Base-by-base conservation (phyloP, 2,888 invertebrate species). In the Melieria picta region DNA sequence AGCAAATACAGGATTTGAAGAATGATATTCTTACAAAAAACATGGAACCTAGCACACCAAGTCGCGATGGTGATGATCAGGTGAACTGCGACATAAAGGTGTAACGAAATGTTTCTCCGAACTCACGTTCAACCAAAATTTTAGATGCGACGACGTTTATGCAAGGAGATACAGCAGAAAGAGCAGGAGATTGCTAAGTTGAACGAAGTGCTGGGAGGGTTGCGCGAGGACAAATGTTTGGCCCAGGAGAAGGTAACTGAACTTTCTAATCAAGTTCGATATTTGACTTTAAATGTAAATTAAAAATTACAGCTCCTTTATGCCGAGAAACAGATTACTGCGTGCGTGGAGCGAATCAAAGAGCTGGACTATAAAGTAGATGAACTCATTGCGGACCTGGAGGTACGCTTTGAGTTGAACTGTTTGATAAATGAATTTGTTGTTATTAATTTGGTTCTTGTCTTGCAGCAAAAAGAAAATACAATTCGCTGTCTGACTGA, bases 81-180 rank as follows among this genome's bases (percentile, higher is more conserved):
- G 78, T 79, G 69, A 70, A 60, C 64, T 50, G 50, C 11, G 9
- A 7, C 43, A 48, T 45, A 13, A 50, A 65, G 45, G n/a, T n/a
- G 11, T 57, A 61, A 45, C n/a, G 43, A 16, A 57, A 57, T n/a
- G 13, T 57, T 57, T 57, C 57, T 13, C 10, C 7, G 2, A n/a
- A n/a, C 7, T n/a, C 9, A 13, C 13, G 3, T 57, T 57, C 1
- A n/a, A 57, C 13, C 57, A 10, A 60, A 60, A 30, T 16, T 80
- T 45, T 76, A 86, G 86, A 55, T 82, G 9, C 84, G 83, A 16
- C 78, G 80, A n/a, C 81, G 80, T 13, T 61, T 86, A n/a, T 74
- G 77, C 4, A 85, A 82, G 62, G 79, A 84, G 71, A 77, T 86
- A 47, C 65, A 76, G 11, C 75, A 78, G 47, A 85, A 83, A 71